phyloP scores from a whole-genome alignment of 2,888 invertebrate species.

The Polylopha cassiicola region DNA sequence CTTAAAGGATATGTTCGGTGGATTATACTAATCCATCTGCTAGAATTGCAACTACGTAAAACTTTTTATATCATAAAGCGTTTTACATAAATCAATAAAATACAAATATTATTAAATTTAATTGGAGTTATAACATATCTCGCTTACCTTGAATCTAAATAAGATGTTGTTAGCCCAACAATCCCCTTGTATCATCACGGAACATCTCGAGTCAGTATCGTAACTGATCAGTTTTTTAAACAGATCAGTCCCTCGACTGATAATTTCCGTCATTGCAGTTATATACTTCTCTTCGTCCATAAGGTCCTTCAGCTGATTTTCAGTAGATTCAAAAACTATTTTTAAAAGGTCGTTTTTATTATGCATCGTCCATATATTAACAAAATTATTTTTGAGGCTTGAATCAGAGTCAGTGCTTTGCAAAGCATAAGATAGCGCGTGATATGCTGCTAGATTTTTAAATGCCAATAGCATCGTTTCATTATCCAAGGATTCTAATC shows the following conservation, averaged over 20 bases:
- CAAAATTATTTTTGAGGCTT: too few species aligned
- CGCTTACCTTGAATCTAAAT: conserved; percentile 37
- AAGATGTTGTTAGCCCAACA: conserved; percentile 49
- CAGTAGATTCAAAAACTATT: conserved; percentile 21
- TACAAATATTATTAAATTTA: too few species aligned
- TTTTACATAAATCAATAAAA: too few species aligned
- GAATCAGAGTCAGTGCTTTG: conserved; percentile 39
- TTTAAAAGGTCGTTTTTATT: background rate
- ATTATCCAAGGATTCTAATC: conserved; percentile 34
- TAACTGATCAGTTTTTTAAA: conserved; percentile 23
- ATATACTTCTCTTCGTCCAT: conserved; percentile 32
- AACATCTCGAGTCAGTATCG: conserved; percentile 31
- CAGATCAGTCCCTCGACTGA: conserved; percentile 12
- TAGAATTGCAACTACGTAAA: too few species aligned
- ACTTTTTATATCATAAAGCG: too few species aligned
- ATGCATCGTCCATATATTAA: conserved; percentile 26
- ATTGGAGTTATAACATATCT: too few species aligned
- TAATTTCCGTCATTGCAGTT: conserved; percentile 26
- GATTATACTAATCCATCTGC: too few species aligned
- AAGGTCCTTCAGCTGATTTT: conserved; percentile 23
- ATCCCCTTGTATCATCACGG: conserved; percentile 46
- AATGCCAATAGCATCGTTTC: conserved; percentile 37
- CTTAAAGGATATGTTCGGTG: too few species aligned
- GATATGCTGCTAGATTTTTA: conserved; percentile 40
- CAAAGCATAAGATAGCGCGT: conserved; percentile 44